phyloP scores from a whole-genome alignment of 2,113 vertebrate species.

The Dicentrarchus labrax region DNA sequence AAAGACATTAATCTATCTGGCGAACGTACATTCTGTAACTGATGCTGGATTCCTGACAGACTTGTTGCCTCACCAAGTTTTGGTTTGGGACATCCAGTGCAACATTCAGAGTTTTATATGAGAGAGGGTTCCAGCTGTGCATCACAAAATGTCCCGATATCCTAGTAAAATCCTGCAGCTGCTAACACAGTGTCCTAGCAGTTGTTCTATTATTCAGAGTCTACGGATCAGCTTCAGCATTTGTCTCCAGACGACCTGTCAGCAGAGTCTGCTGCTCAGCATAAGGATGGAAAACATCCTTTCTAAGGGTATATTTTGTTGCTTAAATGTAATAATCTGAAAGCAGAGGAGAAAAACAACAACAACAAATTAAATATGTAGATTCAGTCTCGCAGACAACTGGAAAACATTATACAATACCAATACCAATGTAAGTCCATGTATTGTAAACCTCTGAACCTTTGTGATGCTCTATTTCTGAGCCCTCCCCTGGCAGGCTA shows the following conservation, averaged over 20 bases:
- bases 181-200: conserved; percentile 38
- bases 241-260: conserved; percentile 39
- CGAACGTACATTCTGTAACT: conserved; percentile 26
- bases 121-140: conserved; percentile 57
- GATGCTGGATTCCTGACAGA: conserved; percentile 29
- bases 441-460: conserved; percentile 33
- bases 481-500: conserved; percentile 30
- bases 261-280: conserved; percentile 22
- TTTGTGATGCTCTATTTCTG: conserved; percentile 38
- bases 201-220: conserved; percentile 65
- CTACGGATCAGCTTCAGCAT: conserved; percentile 37
- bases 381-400: not conserved
- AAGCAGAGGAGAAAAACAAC: not conserved
- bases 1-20: not conserved
- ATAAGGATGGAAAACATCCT: conserved; percentile 24
- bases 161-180: conserved; percentile 43
- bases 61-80: conserved; percentile 33
- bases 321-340: not conserved
- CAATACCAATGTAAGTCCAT: not conserved
- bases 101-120: conserved; percentile 12
- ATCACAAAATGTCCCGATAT: conserved; percentile 47
- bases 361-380: not conserved
- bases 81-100: conserved; percentile 19
- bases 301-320: not conserved
- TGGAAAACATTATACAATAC: not conserved